Evolutionary conservation across 2,113 vertebrate genomes (phyloP), one percentile per base, ranked within the genome.

Genomic region (Neofelis nebulosa): DNA sequence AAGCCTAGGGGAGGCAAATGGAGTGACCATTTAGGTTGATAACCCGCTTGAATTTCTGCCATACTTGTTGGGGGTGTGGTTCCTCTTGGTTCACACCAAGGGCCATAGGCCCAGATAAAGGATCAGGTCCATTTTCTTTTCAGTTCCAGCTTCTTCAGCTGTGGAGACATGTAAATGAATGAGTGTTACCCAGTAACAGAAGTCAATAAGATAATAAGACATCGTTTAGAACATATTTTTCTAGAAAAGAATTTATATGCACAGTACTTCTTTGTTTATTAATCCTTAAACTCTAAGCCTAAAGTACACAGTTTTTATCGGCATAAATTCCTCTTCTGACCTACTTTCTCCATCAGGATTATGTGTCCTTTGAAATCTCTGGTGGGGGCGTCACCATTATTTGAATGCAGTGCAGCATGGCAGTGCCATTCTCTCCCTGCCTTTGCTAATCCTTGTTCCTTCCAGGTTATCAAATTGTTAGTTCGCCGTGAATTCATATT

Each of bases 261-360:
- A 63, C 69, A 96, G 41, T 76, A 57, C 25, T 69, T 33, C 57
- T 96, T 94, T 98, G 92, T 94, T 93, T 90, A 52, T 92, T 96
- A 97, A 96, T 97, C 94, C 48, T 74, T 87, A 94, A 83, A 90
- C 45, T 48, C n/a, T 81, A 71, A 94, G 69, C 55, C 33, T 92
- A 31, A 94, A 55, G 33, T 2, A 18, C 41, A 92, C n/a, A 36
- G 48, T 92, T 87, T 95, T 85, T 48, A 78, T 87, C 15, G 5
- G 79, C 23, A 38, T 90, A 65, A 79, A 96, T 90, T 92, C 80
- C 74, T 94, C 25, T 94, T 45, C 89, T 76, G 65, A 94, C 55
- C 74, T n/a, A 50, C 29, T 87, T 73, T 93, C 36, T 38, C 33
- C 27, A 36, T 6, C 19, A 71, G 31, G 12, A 50, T 7, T 71